A percentile compares a stretch with the other conserved stretches of the same genome.
These are phyloP conservation scores for Platyscapa corneri DNA, from an alignment of 1,140 invertebrate genomes.

Conservation along the genomic window DNA sequence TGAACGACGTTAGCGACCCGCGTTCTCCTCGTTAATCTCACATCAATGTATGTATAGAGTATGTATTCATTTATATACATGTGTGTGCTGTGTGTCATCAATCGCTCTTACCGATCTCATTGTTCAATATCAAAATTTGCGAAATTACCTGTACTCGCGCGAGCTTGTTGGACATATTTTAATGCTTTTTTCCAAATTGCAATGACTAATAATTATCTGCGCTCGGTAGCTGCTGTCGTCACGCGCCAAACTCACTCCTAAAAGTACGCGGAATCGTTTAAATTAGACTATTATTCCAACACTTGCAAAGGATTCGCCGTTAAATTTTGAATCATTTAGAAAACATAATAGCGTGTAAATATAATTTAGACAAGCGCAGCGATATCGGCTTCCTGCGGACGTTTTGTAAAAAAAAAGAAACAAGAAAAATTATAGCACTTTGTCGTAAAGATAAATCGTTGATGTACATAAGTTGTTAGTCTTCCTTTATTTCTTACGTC, in stretches of 20 bases:
- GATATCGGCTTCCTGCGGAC: slow-evolving; percentile 24
- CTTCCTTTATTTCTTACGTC: slow-evolving; percentile 7
- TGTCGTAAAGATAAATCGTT: slow-evolving; percentile 39
- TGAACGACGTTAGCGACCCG: slow-evolving; percentile 42
- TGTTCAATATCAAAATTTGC: slow-evolving; percentile 47
- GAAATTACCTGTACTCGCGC: slow-evolving; percentile 19
- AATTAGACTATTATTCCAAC: neutral
- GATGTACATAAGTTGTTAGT: slow-evolving; percentile 15
- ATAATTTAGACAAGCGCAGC: slow-evolving; percentile 21
- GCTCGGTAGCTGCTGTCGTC: slow-evolving; percentile 4
- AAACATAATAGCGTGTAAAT: slow-evolving; percentile 31
- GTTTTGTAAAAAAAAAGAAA: slow-evolving; percentile 36
- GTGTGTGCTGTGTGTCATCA: slow-evolving; percentile 1
- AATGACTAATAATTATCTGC: slow-evolving; percentile 24
- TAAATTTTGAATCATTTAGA: neutral
- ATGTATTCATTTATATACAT: neutral
- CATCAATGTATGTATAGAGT: slow-evolving; percentile 31
- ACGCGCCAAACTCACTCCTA: neutral
- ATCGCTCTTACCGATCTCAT: slow-evolving; percentile 49
- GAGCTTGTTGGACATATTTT: slow-evolving; percentile 27
- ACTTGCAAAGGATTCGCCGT: slow-evolving; percentile 25
- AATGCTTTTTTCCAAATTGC: slow-evolving; percentile 3
- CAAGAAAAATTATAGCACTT: neutral
- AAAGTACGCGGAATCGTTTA: neutral
- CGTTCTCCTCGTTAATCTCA: slow-evolving; percentile 50